These are phyloP conservation scores for Macrochelys suwanniensis DNA, from an alignment of 2,797 vertebrate species.

Conservation along the genomic window DNA sequence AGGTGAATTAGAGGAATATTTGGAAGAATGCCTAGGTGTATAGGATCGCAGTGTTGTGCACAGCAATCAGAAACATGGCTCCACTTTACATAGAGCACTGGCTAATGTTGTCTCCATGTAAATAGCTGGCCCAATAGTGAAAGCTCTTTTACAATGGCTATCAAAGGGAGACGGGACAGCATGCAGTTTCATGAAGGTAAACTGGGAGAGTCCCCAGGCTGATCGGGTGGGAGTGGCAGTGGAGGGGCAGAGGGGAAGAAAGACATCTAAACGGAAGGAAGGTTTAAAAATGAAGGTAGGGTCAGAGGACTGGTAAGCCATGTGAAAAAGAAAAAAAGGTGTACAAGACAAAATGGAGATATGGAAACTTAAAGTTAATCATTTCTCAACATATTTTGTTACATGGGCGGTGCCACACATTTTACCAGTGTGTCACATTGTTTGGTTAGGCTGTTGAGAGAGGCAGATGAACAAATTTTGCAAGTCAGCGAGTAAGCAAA, in stretches of 20 bases:
- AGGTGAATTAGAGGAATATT: constrained; percentile 1
- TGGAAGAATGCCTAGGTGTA: neutral
- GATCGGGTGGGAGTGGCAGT: neutral
- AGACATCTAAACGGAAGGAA: neutral
- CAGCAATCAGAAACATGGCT: neutral
- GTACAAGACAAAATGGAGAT: neutral
- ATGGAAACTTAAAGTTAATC: neutral
- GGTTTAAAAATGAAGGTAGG: constrained; percentile 10
- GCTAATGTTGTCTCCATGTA: neutral
- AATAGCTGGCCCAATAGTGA: neutral
- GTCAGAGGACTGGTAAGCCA: neutral
- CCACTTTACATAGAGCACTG: neutral
- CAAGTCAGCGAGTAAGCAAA: constrained; percentile 1
- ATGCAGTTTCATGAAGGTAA: neutral
- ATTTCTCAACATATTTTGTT: constrained; percentile 32
- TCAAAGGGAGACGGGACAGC: neutral
- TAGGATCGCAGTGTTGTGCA: constrained; percentile 10
- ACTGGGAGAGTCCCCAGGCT: neutral
- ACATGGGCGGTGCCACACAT: constrained; percentile 20
- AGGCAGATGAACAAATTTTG: neutral
- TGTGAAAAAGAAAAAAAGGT: neutral
- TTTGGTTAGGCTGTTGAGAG: neutral
- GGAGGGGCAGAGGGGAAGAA: neutral
- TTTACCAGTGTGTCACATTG: neutral
- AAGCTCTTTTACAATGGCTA: neutral